These are phyloP conservation scores for Ptyas mucosa DNA, from an alignment of 2,113 vertebrate species.

Conservation along the genomic window DNA sequence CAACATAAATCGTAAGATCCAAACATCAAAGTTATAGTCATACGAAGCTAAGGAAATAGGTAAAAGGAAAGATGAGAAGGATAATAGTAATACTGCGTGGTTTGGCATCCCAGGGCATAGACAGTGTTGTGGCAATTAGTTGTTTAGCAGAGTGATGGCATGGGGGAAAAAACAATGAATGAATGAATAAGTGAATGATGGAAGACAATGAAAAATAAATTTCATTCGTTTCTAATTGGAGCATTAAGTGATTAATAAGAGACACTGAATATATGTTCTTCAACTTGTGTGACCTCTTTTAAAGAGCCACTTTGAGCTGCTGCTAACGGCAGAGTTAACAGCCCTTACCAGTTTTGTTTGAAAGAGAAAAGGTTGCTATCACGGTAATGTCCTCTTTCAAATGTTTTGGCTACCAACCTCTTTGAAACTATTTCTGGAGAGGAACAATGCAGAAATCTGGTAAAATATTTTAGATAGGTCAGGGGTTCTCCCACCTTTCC, in stretches of 20 bases:
- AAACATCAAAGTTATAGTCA: not conserved
- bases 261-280: not conserved
- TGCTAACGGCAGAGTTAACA: not conserved
- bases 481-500: not conserved
- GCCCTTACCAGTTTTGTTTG: not conserved
- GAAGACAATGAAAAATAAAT: not conserved
- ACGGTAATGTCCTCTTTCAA: not conserved
- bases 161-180: too few relatives aligned
- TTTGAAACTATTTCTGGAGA: not conserved
- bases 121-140: not conserved
- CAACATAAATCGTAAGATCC: not conserved
- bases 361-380: not conserved
- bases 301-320: not conserved
- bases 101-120: not conserved
- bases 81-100: not conserved
- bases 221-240: not conserved
- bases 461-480: not conserved
- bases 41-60: not conserved
- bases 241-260: not conserved
- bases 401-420: not conserved
- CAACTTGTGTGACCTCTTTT: not conserved
- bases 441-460: not conserved
- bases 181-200: too few relatives aligned
- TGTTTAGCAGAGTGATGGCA: not conserved
- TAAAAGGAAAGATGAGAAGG: not conserved